Evolutionary conservation across 2,113 vertebrate genomes (phyloP), one percentile per base, ranked within the genome.

Genomic region (Crotalus helleri): DNA sequence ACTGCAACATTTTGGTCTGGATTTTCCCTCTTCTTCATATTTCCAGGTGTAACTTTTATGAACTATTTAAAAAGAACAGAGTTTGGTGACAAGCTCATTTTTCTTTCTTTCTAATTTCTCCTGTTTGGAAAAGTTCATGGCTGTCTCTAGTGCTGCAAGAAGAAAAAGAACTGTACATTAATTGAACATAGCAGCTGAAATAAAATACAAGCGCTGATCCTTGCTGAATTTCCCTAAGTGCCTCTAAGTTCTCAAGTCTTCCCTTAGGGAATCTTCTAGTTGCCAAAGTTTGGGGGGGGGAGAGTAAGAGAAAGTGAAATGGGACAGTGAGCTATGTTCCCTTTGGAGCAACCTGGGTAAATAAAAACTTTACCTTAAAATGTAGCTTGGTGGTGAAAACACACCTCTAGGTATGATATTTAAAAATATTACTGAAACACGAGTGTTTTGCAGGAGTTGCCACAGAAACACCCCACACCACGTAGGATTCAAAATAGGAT

Each of bases 401-500:
- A 88, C 24, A 26, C 90, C 39, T 74, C 61, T 90, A n/a, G 29
- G 81, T 90, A 64, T 90, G 87, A 93, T 93, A 54, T 94, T 96
- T 95, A 58, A 95, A 95, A 93, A 95, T 94, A 90, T 74, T 91
- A 90, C 95, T 96, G 93, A 96, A 97, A 97, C 95, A 94, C 59
- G 92, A 94, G 95, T 96, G 97, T 98, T 97, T 97, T 97, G 94
- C 93, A 95, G 94, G 85, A 92, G 97, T 97, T 97, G 96, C 96
- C 94, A 97, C 96, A 97, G 97, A 97, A 96, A 98, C 97, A 64
- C 88, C 29, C 55, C 92, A 92, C 94, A 92, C 54, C 9, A 11
- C 54, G 91, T 92, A 94, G 96, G 93, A 96, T 97, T 97, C 97
- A 97, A 97, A 98, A 98, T 96, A 97, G 96, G 95, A 95, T 89